phyloP scores from a whole-genome alignment of 2,797 vertebrate species.

The Myiothlypis chrysogaster region DNA sequence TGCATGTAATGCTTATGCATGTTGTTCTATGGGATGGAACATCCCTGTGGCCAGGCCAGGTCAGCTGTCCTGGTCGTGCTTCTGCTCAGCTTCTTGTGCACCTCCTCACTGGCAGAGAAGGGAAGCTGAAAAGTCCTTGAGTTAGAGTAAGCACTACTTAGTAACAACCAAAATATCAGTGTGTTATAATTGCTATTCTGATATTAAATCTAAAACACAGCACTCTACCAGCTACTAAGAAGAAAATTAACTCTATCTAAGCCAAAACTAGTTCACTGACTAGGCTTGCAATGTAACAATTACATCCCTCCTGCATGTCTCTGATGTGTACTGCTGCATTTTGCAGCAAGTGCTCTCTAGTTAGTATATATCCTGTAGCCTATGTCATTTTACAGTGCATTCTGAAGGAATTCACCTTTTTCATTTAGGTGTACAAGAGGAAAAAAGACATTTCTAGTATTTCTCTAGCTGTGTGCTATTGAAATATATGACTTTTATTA shows the following conservation, averaged over 20 bases:
- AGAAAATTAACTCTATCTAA: background rate
- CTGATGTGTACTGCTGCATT: background rate
- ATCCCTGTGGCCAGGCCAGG: background rate
- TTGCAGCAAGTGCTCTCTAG: background rate
- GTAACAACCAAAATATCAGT: background rate
- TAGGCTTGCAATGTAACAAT: background rate
- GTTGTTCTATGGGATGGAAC: background rate
- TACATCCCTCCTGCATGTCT: background rate
- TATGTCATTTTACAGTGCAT: background rate
- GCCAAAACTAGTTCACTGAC: background rate
- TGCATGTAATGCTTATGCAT: background rate
- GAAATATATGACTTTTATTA: background rate
- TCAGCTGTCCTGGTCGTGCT: background rate
- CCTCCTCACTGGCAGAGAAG: background rate
- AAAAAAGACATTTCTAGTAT: background rate
- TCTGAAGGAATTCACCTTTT: background rate
- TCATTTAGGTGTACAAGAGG: background rate
- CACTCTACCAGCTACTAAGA: background rate
- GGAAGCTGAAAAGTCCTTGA: background rate
- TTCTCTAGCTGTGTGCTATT: background rate
- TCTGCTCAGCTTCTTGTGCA: background rate
- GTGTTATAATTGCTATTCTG: too few relatives aligned
- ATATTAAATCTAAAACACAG: background rate
- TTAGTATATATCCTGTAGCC: background rate
- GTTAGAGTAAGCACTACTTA: background rate